Percentiles rank a stretch among this genome's conserved stretches.
phyloP scores from a whole-genome alignment of 2,113 vertebrate species.

The Rhynchopsitta pachyrhyncha region DNA sequence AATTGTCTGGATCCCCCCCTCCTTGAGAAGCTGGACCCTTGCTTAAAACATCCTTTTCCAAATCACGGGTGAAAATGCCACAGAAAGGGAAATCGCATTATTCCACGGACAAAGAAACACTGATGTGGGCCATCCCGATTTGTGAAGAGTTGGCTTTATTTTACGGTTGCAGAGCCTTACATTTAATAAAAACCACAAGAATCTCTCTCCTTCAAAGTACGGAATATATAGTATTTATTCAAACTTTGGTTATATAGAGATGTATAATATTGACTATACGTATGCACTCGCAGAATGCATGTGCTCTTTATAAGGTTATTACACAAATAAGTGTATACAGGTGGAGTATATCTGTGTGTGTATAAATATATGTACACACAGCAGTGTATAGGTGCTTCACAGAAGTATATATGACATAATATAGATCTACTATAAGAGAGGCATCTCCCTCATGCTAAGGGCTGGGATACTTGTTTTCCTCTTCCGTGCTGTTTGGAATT shows the following conservation, averaged over 20 bases:
- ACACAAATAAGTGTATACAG: constrained; percentile 63
- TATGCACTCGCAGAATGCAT: constrained; percentile 30
- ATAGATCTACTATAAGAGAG: constrained; percentile 25
- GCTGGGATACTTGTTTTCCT: constrained; percentile 62
- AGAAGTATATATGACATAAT: constrained; percentile 55
- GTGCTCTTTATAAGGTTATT: constrained; percentile 37
- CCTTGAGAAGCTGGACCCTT: neutral
- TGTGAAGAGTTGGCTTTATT: constrained; percentile 57
- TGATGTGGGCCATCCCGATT: constrained; percentile 43
- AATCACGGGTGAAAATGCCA: neutral
- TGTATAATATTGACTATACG: constrained; percentile 36
- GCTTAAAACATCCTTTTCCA: neutral
- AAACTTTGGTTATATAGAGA: constrained; percentile 41
- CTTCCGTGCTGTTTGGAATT: constrained; percentile 71
- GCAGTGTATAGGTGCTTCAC: constrained; percentile 38
- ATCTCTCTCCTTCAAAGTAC: constrained; percentile 40
- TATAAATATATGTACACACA: constrained; percentile 21
- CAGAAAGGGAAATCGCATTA: neutral
- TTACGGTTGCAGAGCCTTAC: constrained; percentile 56
- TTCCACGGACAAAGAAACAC: constrained; percentile 45
- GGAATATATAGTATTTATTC: constrained; percentile 59
- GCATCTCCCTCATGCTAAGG: constrained; percentile 62
- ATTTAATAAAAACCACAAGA: constrained; percentile 64
- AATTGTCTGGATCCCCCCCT: neutral
- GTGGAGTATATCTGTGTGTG: constrained; percentile 5